Evolutionary conservation across 2,797 vertebrate species (phyloP).

Genomic region (Helarctos malayanus): DNA sequence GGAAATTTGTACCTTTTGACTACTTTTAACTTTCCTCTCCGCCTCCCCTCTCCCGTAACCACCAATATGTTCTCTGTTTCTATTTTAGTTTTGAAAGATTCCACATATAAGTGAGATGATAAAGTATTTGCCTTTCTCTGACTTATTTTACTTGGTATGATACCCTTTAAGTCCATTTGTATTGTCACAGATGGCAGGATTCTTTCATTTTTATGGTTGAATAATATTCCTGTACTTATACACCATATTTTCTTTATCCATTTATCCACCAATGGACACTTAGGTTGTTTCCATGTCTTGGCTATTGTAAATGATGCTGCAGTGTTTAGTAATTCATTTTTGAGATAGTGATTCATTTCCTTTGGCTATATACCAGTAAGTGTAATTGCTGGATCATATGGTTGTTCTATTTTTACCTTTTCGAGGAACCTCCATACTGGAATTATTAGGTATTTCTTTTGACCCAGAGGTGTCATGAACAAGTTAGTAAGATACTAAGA

Average conservation of each 20-base stretch:
- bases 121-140: not conserved
- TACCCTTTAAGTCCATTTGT: not conserved
- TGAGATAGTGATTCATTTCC: not conserved
- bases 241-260: not conserved
- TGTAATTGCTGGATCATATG: not conserved
- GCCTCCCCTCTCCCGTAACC: not conserved
- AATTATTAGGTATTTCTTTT: not conserved
- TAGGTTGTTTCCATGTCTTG: not conserved
- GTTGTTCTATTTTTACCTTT: not conserved
- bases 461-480: not conserved
- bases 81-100: not conserved
- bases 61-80: not conserved
- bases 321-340: not conserved
- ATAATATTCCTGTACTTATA: not conserved
- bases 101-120: not conserved
- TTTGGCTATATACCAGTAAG: not conserved
- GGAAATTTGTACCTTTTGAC: not conserved
- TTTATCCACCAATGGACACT: not conserved
- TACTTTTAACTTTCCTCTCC: not conserved
- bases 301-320: not conserved
- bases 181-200: not conserved
- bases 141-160: not conserved
- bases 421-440: not conserved
- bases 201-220: not conserved
- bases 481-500: not conserved